Conservation (phyloP, 1,140 invertebrate species). For the Diploscapter pachys region DNA sequence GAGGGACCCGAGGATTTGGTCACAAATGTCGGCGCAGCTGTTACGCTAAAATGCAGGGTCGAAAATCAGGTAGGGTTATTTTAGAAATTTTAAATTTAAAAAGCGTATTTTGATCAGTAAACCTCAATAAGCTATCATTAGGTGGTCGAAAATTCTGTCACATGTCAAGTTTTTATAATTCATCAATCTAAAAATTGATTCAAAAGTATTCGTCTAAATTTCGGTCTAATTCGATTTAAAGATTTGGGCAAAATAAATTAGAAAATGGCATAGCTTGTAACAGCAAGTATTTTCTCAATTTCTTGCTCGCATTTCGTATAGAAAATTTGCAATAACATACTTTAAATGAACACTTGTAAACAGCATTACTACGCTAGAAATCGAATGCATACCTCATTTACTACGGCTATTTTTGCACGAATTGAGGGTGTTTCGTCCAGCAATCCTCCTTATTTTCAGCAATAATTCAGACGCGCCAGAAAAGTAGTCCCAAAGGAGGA, state of each 20-base stretch:
- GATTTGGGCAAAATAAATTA: background rate
- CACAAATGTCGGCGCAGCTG: slow-evolving; percentile 33
- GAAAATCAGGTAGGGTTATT: slow-evolving; percentile 43
- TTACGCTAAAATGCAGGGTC: slow-evolving; percentile 42
- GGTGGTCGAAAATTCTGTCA: slow-evolving; percentile 11
- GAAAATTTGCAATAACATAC: background rate
- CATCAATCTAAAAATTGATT: slow-evolving; percentile 18
- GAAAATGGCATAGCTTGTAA: background rate
- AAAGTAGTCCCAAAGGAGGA: background rate
- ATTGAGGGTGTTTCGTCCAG: no score
- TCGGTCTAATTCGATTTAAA: background rate
- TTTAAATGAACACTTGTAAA: background rate
- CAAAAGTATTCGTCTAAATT: slow-evolving; percentile 9
- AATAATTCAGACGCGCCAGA: background rate
- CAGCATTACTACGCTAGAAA: background rate
- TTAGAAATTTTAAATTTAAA: slow-evolving; percentile 9
- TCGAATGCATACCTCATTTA: slow-evolving; percentile 2
- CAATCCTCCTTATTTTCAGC: slow-evolving; percentile 1
- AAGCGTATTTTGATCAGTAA: slow-evolving; percentile 17
- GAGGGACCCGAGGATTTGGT: slow-evolving; percentile 39
- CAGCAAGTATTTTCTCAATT: no score
- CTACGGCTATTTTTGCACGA: background rate
- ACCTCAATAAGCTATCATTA: slow-evolving; percentile 6
- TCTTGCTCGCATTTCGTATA: no score
- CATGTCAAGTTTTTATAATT: background rate